phyloP scores from a whole-genome alignment of 2,797 vertebrate genomes.

The Gymnodraco acuticeps region DNA sequence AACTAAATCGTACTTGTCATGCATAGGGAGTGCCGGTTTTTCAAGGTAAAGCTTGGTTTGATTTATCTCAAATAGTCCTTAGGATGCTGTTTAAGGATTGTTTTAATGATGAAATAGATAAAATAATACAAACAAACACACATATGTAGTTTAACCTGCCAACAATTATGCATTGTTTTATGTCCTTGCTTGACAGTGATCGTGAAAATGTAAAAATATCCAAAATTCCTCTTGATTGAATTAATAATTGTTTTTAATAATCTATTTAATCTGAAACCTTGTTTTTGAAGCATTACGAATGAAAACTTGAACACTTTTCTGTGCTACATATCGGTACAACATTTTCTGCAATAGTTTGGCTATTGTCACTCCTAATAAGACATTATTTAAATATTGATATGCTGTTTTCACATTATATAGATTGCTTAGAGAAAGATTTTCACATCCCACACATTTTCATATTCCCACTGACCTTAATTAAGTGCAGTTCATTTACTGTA shows the following conservation, averaged over 20 bases:
- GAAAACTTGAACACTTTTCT: background rate
- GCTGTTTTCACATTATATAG: background rate
- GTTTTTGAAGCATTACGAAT: background rate
- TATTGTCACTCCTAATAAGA: background rate
- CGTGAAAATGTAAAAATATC: background rate
- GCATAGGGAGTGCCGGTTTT: background rate
- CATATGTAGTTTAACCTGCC: background rate
- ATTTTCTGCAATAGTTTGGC: conserved; percentile 4
- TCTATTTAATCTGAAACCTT: background rate
- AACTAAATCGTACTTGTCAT: conserved; percentile 14
- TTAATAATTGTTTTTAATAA: background rate
- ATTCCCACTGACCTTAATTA: conserved; percentile 32
- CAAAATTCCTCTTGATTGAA: background rate
- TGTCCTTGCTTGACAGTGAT: background rate
- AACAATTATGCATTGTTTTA: background rate
- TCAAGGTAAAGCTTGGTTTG: background rate
- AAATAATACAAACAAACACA: background rate
- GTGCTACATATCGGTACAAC: background rate
- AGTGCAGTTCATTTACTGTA: conserved; percentile 22
- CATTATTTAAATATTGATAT: conserved; percentile 11
- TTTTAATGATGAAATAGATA: no score
- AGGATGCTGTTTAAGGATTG: background rate
- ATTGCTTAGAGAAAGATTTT: conserved; percentile 13
- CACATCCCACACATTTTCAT: conserved; percentile 15
- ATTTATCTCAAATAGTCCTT: no score